Evolutionary conservation across 2,888 invertebrate genomes (phyloP).

Genomic region (Terebella lapidaria): DNA sequence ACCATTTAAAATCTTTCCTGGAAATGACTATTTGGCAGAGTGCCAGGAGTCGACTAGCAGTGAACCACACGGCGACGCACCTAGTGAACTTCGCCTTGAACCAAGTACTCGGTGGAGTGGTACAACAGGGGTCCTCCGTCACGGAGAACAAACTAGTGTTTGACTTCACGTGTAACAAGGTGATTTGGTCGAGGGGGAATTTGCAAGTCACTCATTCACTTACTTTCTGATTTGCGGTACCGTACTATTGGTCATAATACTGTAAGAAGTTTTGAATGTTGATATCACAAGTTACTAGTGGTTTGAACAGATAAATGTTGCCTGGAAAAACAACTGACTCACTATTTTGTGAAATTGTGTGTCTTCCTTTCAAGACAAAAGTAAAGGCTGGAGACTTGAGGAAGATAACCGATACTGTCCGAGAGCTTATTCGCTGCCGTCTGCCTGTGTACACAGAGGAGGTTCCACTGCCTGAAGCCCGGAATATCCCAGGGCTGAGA

Average conservation of each 20-base stretch:
- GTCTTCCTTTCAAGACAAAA: background rate
- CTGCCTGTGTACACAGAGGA: conserved; percentile 18
- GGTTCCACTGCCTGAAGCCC: conserved; percentile 22
- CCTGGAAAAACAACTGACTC: no score
- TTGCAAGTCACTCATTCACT: background rate
- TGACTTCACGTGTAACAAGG: conserved; percentile 70
- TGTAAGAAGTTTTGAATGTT: no score
- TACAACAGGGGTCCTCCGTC: conserved; percentile 91
- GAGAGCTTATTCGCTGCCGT: conserved; percentile 9
- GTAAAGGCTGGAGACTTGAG: conserved; percentile 8
- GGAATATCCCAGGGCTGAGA: conserved; percentile 20
- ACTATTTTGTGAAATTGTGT: no score
- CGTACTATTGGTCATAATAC: no score
- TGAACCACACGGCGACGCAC: conserved; percentile 91
- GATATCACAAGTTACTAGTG: no score
- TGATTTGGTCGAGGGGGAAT: conserved; percentile 5
- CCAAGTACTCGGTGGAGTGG: conserved; percentile 74
- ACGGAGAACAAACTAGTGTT: conserved; percentile 90
- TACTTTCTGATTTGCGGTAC: background rate
- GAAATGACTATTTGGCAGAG: no score
- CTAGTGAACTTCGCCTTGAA: conserved; percentile 86
- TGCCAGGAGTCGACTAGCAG: no score
- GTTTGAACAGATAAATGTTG: no score
- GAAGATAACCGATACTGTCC: conserved; percentile 7
- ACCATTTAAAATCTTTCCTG: background rate